These are phyloP conservation scores for Frieseomelitta varia DNA, from an alignment of 1,140 invertebrate species.

Conservation along the genomic window DNA sequence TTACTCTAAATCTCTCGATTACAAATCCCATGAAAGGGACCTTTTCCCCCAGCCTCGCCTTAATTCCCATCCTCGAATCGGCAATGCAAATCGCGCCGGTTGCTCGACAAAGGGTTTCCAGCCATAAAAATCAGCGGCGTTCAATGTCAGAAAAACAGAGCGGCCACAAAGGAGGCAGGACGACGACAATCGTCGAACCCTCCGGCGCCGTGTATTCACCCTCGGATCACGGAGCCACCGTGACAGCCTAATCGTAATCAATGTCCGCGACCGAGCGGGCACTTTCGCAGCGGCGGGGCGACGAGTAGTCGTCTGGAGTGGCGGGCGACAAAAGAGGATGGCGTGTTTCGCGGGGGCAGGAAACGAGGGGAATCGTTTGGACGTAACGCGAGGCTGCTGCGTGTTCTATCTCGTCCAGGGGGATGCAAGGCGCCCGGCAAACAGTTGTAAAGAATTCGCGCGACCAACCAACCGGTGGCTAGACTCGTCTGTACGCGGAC, in stretches of 20 bases:
- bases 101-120: background rate
- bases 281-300: conserved; percentile 8
- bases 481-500: background rate
- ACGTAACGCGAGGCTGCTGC: conserved; percentile 51
- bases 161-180: background rate
- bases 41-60: background rate
- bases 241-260: conserved; percentile 66
- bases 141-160: conserved; percentile 17
- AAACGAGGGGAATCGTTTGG: conserved; percentile 1
- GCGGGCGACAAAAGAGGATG: conserved; percentile 40
- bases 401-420: conserved; percentile 73
- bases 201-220: background rate
- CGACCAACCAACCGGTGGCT: background rate
- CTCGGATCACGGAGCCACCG: conserved; percentile 10
- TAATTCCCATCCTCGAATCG: background rate
- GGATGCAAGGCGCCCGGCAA: conserved; percentile 69
- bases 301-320: conserved; percentile 29
- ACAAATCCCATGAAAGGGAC: background rate
- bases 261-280: conserved; percentile 24
- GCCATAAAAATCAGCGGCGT: conserved; percentile 18
- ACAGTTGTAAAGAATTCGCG: conserved; percentile 77
- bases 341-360: background rate
- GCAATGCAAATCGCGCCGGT: background rate
- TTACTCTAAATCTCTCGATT: background rate
- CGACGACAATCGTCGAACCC: background rate